Conservation (phyloP, 2,797 vertebrate genomes). For the Gadopsis bispinosus region DNA sequence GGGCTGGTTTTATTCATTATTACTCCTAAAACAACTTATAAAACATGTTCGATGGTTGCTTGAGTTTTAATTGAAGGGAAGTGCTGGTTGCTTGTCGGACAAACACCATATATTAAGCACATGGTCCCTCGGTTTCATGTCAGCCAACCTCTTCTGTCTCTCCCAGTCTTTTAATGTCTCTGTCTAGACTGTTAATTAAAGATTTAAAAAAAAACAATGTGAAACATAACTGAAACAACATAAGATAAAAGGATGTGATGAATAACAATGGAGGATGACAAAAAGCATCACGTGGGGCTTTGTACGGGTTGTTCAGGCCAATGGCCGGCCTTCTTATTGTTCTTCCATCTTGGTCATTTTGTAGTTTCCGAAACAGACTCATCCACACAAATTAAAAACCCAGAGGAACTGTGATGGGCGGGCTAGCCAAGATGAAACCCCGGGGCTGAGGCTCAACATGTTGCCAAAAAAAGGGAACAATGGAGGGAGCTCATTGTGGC, state of each 20-base stretch:
- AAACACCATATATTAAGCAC: not conserved
- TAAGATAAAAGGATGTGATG: slow-evolving; percentile 35
- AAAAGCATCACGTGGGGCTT: no score
- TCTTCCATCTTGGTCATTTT: not conserved
- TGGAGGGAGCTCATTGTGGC: not conserved
- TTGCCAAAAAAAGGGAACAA: not conserved
- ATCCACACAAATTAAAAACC: not conserved
- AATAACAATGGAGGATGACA: slow-evolving; percentile 16
- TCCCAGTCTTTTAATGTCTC: slow-evolving; percentile 60
- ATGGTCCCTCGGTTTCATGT: not conserved
- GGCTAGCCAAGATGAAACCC: no score
- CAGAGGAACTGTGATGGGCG: not conserved
- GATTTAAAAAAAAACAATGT: slow-evolving; percentile 16
- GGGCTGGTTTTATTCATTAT: not conserved
- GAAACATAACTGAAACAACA: slow-evolving; percentile 43
- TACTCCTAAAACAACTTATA: not conserved
- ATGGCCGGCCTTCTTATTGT: not conserved
- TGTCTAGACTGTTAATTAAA: slow-evolving; percentile 47
- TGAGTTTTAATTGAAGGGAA: not conserved
- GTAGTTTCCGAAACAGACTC: not conserved
- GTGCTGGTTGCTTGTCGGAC: not conserved
- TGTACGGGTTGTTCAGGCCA: not conserved
- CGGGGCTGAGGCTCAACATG: not conserved
- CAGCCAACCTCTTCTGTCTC: slow-evolving; percentile 58
- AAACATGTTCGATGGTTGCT: not conserved